Base-by-base conservation (phyloP, 2,888 invertebrate species). In the Troglohyphantes excavatus region DNA sequence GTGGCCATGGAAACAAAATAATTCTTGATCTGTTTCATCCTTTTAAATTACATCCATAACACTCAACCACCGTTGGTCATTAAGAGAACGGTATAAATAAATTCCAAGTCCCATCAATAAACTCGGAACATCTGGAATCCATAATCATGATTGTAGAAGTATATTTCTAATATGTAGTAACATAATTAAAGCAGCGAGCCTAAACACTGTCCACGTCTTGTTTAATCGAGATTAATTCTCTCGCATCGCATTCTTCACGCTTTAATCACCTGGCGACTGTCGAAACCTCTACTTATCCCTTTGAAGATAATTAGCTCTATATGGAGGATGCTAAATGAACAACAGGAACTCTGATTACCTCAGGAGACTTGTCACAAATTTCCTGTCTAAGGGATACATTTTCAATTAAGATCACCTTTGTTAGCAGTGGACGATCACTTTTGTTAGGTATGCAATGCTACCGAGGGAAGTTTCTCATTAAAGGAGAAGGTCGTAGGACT, bases 141-240 rank as follows among this genome's bases (percentile, higher is more conserved):
- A 72, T 86, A 86, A 86, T 86, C 86, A 43, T 68, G 86, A 86
- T 86, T 78, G 72, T 78, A 63, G 29, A 19, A 46, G 73, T 65
- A 61, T 68, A 46, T 33, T 83, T 82, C 76, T 82, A 89, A 82
- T 82, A 82, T 82, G 76, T 68, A 61, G 70, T 75, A 89, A 89
- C 68, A 68, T 82, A 89, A 89, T 82, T 87, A 82, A 82, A 89
- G 76, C 82, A 67, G 39, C 76, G 75, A 59, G 61, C 67, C 82
- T 82, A 82, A 89, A 89, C 82, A 89, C 82, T 76, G 88, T 43
- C 68, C 76, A 82, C 82, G 88, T 89, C 88, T 76, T 82, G 88
- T 82, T 88, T 89, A 89, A 89, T 89, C 88, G 81, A 83, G 88
- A 89, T 89, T 89, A 89, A 89, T 89, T 82, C 68, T 82, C 75